phyloP scores from a whole-genome alignment of 1,140 invertebrate genomes.

The Pectinophora gossypiella region DNA sequence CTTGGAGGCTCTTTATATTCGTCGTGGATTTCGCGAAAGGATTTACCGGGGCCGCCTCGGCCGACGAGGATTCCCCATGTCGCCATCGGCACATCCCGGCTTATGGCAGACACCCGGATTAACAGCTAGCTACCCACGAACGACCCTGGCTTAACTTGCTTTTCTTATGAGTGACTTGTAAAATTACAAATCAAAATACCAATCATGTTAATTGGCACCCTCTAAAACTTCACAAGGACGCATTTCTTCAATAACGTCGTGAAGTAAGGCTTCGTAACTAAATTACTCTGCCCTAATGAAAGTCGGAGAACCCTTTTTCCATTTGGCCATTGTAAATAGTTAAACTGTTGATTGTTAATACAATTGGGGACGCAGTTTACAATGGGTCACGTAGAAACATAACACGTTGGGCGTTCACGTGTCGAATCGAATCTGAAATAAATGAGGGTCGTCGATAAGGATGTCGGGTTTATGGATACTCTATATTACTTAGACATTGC shows the following conservation, averaged over 20 bases:
- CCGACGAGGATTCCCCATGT: conserved; percentile 54
- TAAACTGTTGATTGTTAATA: conserved; percentile 47
- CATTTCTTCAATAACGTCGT: neutral
- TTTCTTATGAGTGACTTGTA: conserved; percentile 17
- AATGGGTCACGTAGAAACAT: conserved; percentile 54
- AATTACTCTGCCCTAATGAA: conserved; percentile 10
- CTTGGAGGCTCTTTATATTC: conserved; percentile 15
- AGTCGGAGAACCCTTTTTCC: conserved; percentile 23
- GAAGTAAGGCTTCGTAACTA: conserved; percentile 7
- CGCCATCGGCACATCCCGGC: conserved; percentile 63
- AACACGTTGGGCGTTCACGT: conserved; percentile 55
- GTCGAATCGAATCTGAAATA: conserved; percentile 32
- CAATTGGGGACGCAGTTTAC: conserved; percentile 54
- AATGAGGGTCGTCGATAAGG: conserved; percentile 21
- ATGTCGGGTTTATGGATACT: conserved; percentile 24
- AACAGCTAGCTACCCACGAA: conserved; percentile 34
- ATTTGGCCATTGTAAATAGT: conserved; percentile 28
- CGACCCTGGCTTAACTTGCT: conserved; percentile 15
- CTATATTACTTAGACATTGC: neutral
- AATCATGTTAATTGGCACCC: neutral
- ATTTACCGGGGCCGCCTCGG: conserved; percentile 43
- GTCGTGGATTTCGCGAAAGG: conserved; percentile 44
- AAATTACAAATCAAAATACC: neutral
- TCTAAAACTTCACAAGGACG: no score
- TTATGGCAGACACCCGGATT: conserved; percentile 63